phyloP scores from a whole-genome alignment of 2,888 invertebrate species.

The Ornithoptera priamus region DNA sequence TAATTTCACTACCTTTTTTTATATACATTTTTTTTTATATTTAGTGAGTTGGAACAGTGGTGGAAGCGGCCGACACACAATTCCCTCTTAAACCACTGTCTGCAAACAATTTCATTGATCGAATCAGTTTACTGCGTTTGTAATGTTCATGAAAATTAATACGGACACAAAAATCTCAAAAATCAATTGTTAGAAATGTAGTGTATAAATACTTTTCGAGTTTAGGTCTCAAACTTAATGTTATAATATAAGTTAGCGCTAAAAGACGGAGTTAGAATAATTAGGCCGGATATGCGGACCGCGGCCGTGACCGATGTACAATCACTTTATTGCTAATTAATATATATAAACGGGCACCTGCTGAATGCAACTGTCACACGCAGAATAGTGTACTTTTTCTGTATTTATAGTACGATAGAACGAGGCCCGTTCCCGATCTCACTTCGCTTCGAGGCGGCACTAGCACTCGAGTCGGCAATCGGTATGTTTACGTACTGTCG shows the following conservation, averaged over 20 bases:
- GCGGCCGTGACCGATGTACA: constrained; percentile 78
- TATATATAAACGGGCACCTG: constrained; percentile 66
- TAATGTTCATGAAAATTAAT: no score
- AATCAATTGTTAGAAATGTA: no score
- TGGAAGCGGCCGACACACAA: neutral
- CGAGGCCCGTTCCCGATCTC: constrained; percentile 38
- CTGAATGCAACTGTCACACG: constrained; percentile 70
- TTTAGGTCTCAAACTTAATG: no score
- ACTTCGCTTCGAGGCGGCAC: constrained; percentile 48
- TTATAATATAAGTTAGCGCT: no score
- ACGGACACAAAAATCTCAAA: no score
- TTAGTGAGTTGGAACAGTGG: no score
- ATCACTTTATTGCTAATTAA: constrained; percentile 80
- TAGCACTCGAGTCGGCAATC: constrained; percentile 46
- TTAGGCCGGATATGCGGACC: constrained; percentile 71
- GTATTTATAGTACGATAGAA: no score
- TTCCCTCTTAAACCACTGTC: constrained; percentile 17
- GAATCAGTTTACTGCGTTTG: neutral
- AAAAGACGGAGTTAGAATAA: constrained; percentile 53
- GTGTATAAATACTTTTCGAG: no score
- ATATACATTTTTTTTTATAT: no score
- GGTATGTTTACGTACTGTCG: constrained; percentile 69
- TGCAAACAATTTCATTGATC: constrained; percentile 10
- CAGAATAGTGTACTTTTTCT: constrained; percentile 35
- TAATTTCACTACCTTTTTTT: no score